A percentile compares a stretch with the other conserved stretches of the same genome.
phyloP scores from a whole-genome alignment of 2,797 vertebrate species.

The Denticeps clupeoides region DNA sequence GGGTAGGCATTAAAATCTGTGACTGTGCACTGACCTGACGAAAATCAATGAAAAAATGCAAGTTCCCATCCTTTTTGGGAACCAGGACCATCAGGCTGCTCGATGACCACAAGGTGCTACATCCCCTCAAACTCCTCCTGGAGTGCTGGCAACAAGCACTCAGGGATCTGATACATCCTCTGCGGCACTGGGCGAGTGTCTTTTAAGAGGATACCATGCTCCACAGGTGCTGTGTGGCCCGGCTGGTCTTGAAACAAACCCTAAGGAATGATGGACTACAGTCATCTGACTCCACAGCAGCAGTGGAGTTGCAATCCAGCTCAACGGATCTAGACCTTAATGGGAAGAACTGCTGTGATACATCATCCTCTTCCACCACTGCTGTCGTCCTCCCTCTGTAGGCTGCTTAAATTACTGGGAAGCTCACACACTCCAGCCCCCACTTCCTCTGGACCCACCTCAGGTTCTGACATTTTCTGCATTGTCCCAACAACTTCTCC shows the following conservation, averaged over 20 bases:
- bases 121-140: conserved; percentile 15
- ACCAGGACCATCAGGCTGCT: conserved; percentile 19
- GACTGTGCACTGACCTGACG: not conserved
- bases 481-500: too few species aligned
- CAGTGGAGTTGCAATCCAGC: too few species aligned
- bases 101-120: conserved; percentile 10
- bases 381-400: too few species aligned
- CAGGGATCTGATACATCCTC: conserved; percentile 5
- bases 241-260: not conserved
- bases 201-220: conserved; percentile 10
- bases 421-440: too few species aligned
- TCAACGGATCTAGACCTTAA: too few species aligned
- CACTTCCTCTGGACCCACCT: too few species aligned
- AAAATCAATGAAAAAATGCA: conserved; percentile 14
- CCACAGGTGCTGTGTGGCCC: not conserved
- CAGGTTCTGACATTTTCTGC: too few species aligned
- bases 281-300: too few species aligned
- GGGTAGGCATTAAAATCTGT: conserved; percentile 13
- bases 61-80: conserved; percentile 9
- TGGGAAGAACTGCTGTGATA: too few species aligned
- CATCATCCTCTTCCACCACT: too few species aligned
- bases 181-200: too few species aligned
- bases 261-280: not conserved
- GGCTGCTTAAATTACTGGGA: too few species aligned
- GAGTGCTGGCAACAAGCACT: not conserved